Base-by-base conservation (phyloP, 1,140 invertebrate species). In the Micrasema minimum region DNA sequence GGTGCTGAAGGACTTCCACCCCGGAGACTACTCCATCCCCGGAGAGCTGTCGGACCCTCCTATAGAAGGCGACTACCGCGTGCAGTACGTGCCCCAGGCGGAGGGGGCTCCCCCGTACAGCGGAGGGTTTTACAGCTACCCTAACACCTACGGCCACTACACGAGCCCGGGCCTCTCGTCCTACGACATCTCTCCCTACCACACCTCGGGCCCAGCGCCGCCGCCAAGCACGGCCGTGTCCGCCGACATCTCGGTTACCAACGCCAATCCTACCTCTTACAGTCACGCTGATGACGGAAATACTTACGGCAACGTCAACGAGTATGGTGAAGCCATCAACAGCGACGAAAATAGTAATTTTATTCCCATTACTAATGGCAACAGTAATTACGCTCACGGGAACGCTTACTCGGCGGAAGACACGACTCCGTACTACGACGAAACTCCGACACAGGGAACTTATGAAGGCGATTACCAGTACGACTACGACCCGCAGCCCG, bases 171-270 rank as follows among this genome's bases (percentile, higher is more conserved):
- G 37, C 22, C 12, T 70, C 12, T 45, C 57, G 2, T 64, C 72
- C n/a, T 62, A 72, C 48, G 66, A 72, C 45, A 72, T 72, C 53
- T 73, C 71, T 51, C 71, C 74, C 22, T 74, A 72, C 22, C 67
- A 74, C 41, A 12, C 46, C 35, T n/a, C n/a, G n/a, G n/a, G n/a
- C n/a, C n/a, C n/a, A n/a, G n/a, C n/a, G n/a, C n/a, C n/a, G n/a
- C n/a, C n/a, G n/a, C n/a, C n/a, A n/a, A n/a, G n/a, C n/a, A n/a
- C n/a, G n/a, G n/a, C n/a, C n/a, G n/a, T n/a, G n/a, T n/a, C n/a
- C n/a, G n/a, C n/a, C n/a, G n/a, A n/a, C n/a, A n/a, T n/a, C n/a
- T n/a, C n/a, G n/a, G n/a, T n/a, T n/a, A n/a, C n/a, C n/a, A n/a
- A n/a, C n/a, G n/a, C n/a, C n/a, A n/a, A n/a, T n/a, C n/a, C n/a